These are phyloP conservation scores for Coleophora flavipennella DNA, from an alignment of 2,888 invertebrate genomes.

Conservation along the genomic window DNA sequence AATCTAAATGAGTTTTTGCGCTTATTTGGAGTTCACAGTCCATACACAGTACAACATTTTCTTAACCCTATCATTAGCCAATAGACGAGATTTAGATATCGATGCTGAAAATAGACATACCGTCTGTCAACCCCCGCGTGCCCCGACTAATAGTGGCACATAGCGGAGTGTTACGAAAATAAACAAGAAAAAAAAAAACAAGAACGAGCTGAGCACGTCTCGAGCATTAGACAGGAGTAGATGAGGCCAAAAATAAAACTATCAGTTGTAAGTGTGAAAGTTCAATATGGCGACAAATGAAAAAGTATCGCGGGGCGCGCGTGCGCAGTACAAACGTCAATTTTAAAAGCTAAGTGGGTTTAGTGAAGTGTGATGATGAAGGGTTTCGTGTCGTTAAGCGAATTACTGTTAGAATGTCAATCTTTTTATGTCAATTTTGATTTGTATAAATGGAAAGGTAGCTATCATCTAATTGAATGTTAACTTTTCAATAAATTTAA, in stretches of 20 bases:
- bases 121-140: constrained; percentile 37
- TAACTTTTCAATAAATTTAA: no score
- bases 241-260: constrained; percentile 56
- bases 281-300: constrained; percentile 55
- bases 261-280: constrained; percentile 56
- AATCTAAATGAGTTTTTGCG: no score
- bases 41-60: neutral
- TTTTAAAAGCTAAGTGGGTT: constrained; percentile 16
- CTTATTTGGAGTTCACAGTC: neutral
- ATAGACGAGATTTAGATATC: no score
- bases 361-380: neutral
- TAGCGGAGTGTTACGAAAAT: constrained; percentile 57
- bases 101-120: neutral
- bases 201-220: constrained; percentile 48
- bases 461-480: no score
- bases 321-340: constrained; percentile 31
- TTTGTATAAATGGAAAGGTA: no score
- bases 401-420: no score
- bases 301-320: constrained; percentile 10
- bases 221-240: constrained; percentile 33
- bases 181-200: constrained; percentile 49
- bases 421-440: no score
- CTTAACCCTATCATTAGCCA: no score
- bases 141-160: constrained; percentile 49
- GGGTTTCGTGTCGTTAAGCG: no score